Evolutionary conservation across 2,888 invertebrate species (phyloP), one percentile per base, ranked within the genome.

Genomic region (Chymomyza fuscimana): DNA sequence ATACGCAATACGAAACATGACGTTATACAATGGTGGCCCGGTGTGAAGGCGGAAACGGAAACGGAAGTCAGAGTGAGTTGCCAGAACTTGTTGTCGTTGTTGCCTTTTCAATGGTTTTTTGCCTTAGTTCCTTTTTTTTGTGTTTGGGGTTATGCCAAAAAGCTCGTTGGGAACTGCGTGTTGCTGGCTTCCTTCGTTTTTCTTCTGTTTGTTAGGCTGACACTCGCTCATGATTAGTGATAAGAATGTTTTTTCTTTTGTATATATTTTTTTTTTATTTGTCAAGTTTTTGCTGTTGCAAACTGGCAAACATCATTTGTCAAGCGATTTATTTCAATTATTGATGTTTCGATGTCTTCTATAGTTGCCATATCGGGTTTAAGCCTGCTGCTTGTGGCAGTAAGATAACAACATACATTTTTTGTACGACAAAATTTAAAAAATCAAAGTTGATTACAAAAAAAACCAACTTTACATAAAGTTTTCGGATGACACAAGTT

Each of bases 281-380:
- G 10, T 7, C 50, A 22, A 19, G 19, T 16, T 29, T 29, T 50
- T 54, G 51, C 19, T 63, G 22, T 12, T 7, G n/a, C 25, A 9
- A 12, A 46, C 40, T 46, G 40, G 62, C 69, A 63, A 72, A 67
- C 76, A 76, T 87, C 80, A 78, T 83, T 89, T 86, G 89, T 83
- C 81, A 79, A 70, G 70, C 86, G 81, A 89, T 86, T 86, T 87
- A 87, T 86, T 86, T 89, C 89, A 89, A 87, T 89, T 89, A 83
- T 78, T 40, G 52, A 50, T 50, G 59, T 65, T 46, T 46, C 58
- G 59, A 62, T 25, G 64, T 32, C 52, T 16, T 40, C 22, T 25
- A 50, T 10, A 25, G 63, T 50, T 4, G 10, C 15, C 22, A 63
- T 46, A 32, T 32, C n/a, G n/a, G 36, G n/a, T 36, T 60, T 60